phyloP scores from a whole-genome alignment of 2,113 vertebrate genomes.

The Chamaetylas fuelleborni region DNA sequence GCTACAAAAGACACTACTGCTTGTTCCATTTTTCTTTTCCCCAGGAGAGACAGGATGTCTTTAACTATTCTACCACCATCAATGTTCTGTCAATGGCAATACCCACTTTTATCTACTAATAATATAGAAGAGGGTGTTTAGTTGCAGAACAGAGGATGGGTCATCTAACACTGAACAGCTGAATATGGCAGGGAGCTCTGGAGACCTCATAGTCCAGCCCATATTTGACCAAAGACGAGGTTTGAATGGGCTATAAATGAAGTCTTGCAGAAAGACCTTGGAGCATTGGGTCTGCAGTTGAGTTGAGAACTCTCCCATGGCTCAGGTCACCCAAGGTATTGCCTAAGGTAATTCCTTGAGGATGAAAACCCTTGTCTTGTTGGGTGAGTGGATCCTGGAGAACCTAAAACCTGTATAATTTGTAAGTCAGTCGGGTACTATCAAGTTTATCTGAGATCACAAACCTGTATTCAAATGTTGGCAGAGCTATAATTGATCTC shows the following conservation, averaged over 20 bases:
- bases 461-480: neutral
- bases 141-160: neutral
- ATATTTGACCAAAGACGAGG: neutral
- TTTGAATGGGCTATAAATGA: neutral
- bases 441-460: neutral
- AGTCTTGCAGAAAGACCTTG: neutral
- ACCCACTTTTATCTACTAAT: neutral
- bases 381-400: neutral
- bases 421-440: rapidly evolving
- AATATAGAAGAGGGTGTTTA: neutral
- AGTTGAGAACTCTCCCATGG: neutral
- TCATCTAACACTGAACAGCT: neutral
- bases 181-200: neutral
- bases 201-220: neutral
- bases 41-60: neutral
- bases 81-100: neutral
- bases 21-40: neutral
- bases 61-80: neutral
- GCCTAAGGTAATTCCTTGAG: neutral
- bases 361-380: neutral
- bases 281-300: neutral
- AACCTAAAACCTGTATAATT: neutral
- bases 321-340: neutral
- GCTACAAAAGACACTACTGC: neutral
- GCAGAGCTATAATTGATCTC: neutral